Percentiles rank a stretch among this genome's conserved stretches.
These are phyloP conservation scores for Electrona antarctica DNA, from an alignment of 2,113 vertebrate species.

Conservation along the genomic window DNA sequence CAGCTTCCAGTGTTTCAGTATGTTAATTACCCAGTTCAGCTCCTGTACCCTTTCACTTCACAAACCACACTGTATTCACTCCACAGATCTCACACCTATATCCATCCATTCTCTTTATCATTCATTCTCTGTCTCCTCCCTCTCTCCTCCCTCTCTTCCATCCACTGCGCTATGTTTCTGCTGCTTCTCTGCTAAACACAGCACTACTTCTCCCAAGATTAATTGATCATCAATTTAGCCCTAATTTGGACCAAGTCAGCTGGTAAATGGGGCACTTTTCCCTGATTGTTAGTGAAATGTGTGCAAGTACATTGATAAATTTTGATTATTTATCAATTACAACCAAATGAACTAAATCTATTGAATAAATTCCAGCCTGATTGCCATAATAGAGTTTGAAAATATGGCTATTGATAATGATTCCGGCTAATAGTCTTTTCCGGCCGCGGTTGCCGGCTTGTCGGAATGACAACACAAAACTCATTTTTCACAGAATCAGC, in stretches of 20 bases:
- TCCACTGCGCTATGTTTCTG: conserved; percentile 78
- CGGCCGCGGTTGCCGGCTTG: conserved; percentile 95
- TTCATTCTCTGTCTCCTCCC: conserved; percentile 80
- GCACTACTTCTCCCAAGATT: conserved; percentile 99
- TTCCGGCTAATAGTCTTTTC: conserved; percentile 99
- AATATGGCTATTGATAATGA: conserved; percentile 99
- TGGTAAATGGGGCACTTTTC: conserved; percentile 99
- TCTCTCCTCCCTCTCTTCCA: conserved; percentile 56
- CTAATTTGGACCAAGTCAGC: conserved; percentile 99
- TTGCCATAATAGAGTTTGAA: conserved; percentile 99
- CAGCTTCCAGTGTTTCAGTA: conserved; percentile 87
- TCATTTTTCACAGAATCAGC: conserved; percentile 99
- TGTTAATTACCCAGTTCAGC: conserved; percentile 90
- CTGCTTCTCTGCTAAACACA: conserved; percentile 96
- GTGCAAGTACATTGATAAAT: conserved; percentile 99
- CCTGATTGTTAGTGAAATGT: conserved; percentile 99
- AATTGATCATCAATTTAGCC: conserved; percentile 99
- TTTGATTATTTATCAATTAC: conserved; percentile 99
- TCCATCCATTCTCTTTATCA: conserved; percentile 96
- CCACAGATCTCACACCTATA: conserved; percentile 64
- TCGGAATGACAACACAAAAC: conserved; percentile 99
- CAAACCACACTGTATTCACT: conserved; percentile 79
- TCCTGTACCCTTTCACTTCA: conserved; percentile 87
- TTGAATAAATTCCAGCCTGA: conserved; percentile 99
- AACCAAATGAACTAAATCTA: conserved; percentile 99